Percentiles rank a stretch among this genome's conserved stretches.
These are phyloP conservation scores for Phymastichus coffea DNA, from an alignment of 1,140 invertebrate species.

Conservation along the genomic window DNA sequence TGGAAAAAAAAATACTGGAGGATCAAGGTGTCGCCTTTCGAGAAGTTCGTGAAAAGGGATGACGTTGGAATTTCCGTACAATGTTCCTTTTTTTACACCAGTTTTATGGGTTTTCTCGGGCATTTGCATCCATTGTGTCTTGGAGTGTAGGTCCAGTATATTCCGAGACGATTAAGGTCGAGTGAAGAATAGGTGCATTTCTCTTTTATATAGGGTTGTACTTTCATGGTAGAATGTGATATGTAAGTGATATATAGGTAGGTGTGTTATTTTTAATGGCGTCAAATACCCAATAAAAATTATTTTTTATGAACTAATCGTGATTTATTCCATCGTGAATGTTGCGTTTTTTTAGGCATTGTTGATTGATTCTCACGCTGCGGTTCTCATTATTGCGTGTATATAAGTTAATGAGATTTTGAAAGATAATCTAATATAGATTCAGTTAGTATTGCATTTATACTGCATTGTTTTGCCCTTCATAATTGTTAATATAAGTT, in stretches of 20 bases:
- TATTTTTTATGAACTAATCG: not conserved
- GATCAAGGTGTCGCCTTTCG: conserved; percentile 34
- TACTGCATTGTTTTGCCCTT: too few species aligned
- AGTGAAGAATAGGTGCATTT: not conserved
- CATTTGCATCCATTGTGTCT: conserved; percentile 1
- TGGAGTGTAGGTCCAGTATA: not conserved
- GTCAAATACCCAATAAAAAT: not conserved
- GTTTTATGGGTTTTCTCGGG: conserved; percentile 3
- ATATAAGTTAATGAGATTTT: too few species aligned
- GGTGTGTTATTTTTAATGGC: not conserved
- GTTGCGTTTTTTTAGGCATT: too few species aligned
- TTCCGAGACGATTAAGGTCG: not conserved
- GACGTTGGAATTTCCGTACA: too few species aligned
- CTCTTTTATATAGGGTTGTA: not conserved
- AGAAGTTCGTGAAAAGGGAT: conserved; percentile 17
- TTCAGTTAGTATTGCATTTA: too few species aligned
- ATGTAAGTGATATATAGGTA: not conserved
- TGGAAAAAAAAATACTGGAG: too few species aligned
- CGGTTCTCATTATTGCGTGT: too few species aligned
- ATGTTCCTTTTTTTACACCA: not conserved
- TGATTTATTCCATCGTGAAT: not conserved
- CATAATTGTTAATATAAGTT: too few species aligned
- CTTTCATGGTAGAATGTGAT: conserved; percentile 2
- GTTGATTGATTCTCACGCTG: too few species aligned
- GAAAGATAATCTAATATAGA: too few species aligned